Percentiles rank a stretch among this genome's conserved stretches.
Evolutionary conservation across 2,797 vertebrate species (phyloP).

Genomic region (Pterois miles): DNA sequence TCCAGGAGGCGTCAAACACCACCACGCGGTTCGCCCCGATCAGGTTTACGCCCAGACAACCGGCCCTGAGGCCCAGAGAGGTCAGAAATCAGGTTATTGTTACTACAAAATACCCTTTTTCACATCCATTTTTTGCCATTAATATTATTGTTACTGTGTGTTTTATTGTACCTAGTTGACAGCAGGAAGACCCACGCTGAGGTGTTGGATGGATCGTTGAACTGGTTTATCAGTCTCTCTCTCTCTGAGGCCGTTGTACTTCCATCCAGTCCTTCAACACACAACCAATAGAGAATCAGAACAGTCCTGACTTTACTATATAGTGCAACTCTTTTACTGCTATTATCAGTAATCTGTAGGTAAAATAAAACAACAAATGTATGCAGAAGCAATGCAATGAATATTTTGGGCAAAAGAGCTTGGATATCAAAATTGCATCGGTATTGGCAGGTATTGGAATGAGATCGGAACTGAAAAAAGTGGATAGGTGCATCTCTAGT

Average conservation of each 20-base stretch:
- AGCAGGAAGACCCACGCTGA: conserved; percentile 93
- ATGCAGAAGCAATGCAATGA: too few relatives aligned
- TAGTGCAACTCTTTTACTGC: not conserved
- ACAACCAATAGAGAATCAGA: conserved; percentile 9
- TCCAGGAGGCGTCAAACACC: conserved; percentile 98
- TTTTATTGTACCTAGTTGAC: conserved; percentile 90
- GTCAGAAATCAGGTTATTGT: not conserved
- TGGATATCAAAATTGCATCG: too few relatives aligned
- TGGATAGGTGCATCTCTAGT: too few relatives aligned
- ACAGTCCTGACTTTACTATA: not conserved
- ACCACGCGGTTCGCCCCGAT: conserved; percentile 97
- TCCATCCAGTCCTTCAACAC: conserved; percentile 90
- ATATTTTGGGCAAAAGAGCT: too few relatives aligned
- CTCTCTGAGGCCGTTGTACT: conserved; percentile 95
- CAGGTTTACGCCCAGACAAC: conserved; percentile 96
- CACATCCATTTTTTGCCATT: not conserved
- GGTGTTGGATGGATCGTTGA: conserved; percentile 93
- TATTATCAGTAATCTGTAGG: not conserved
- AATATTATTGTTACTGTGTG: not conserved
- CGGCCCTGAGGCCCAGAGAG: conserved; percentile 80
- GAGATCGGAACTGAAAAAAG: too few relatives aligned
- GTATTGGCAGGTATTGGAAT: too few relatives aligned
- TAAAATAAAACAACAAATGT: not conserved
- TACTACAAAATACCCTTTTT: not conserved
- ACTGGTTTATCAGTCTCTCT: conserved; percentile 96